A percentile compares a stretch with the other conserved stretches of the same genome.
These are phyloP conservation scores for Falco columbarius DNA, from an alignment of 2,797 vertebrate genomes.

Conservation along the genomic window DNA sequence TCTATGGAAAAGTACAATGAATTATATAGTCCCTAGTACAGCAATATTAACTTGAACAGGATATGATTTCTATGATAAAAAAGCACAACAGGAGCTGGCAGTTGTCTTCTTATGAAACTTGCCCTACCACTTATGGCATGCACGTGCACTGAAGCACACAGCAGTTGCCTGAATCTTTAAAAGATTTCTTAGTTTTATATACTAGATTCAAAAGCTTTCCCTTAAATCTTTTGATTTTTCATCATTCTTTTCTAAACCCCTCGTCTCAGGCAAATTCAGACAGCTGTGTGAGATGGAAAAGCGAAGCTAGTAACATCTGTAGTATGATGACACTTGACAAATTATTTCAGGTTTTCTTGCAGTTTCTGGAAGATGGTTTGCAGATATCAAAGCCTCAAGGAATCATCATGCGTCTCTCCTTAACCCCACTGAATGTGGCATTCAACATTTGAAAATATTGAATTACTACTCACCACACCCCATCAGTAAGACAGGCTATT, in stretches of 20 bases:
- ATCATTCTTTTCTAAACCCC: neutral
- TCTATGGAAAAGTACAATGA: neutral
- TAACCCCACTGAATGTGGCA: neutral
- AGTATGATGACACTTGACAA: neutral
- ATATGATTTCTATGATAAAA: neutral
- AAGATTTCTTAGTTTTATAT: neutral
- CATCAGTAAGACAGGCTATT: neutral
- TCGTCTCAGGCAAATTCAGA: slow-evolving; percentile 12
- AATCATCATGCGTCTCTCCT: slow-evolving; percentile 10
- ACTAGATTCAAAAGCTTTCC: neutral
- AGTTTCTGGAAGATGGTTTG: slow-evolving; percentile 21
- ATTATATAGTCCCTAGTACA: neutral
- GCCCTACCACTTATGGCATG: slow-evolving; percentile 10
- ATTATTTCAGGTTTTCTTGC: neutral
- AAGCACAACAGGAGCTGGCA: neutral
- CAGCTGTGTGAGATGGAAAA: neutral
- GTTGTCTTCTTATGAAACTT: neutral
- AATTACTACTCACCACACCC: neutral
- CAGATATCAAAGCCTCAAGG: slow-evolving; percentile 45
- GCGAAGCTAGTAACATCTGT: neutral
- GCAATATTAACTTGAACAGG: neutral
- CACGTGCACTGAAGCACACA: neutral
- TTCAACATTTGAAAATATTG: neutral
- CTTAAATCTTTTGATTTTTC: neutral
- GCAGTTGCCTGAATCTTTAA: slow-evolving; percentile 1